Evolutionary conservation across 1,140 invertebrate genomes (phyloP), one percentile per base, ranked within the genome.

Genomic region (Hormaphis cornu): DNA sequence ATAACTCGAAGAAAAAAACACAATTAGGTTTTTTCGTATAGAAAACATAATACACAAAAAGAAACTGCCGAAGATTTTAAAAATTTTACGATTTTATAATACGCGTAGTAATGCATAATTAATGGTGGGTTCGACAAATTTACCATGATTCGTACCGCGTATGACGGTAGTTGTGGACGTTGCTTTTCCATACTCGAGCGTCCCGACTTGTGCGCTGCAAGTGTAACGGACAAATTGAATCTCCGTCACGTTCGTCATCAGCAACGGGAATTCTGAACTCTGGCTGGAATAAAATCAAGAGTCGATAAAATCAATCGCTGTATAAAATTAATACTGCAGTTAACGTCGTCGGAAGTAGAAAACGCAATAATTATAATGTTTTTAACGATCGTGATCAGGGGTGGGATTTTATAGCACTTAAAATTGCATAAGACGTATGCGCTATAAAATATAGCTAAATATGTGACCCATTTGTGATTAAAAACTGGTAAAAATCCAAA

Each of bases 241-340:
- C 16, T n/a, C 10, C 8, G 61, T 66, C 9, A 66, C 14, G 28
- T 66, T 35, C 7, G 5, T 10, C n/a, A 66, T 9, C 7, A 66
- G 4, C 9, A 66, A 33, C 35, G 48, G 44, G 10, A 66, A 48
- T 35, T 66, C 61, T 16, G 61, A 30, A 35, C 44, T 66, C 18
- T 66, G 44, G 44, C 61, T 66, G 28, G 20, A 66, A 66, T 33
- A 6, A 44, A 44, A n/a, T n/a, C 12, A 46, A 37, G n/a, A n/a
- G n/a, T n/a, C n/a, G n/a, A n/a, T n/a, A n/a, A n/a, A n/a, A n/a
- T n/a, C n/a, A n/a, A n/a, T n/a, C n/a, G n/a, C n/a, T n/a, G n/a
- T 18, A n/a, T 12, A 33, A 1, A 54, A 35, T 12, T 14, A 2
- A 16, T 7, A 9, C 18, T 30, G 8, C 18, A 28, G 28, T 53